Conservation (phyloP, 2,113 vertebrate genomes). For the Eira barbara region DNA sequence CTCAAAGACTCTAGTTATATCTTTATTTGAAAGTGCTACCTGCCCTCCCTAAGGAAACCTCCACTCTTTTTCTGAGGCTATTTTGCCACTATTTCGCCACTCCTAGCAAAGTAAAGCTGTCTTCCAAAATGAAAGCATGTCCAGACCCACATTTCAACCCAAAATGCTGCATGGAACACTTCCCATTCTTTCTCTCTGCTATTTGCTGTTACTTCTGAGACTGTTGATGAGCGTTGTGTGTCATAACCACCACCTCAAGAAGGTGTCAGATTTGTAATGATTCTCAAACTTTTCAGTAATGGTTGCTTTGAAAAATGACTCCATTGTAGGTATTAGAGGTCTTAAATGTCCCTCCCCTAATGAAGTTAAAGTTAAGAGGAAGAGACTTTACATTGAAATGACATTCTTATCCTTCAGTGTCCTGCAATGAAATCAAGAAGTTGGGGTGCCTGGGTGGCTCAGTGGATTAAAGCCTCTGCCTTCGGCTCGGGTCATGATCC, state of each 20-base stretch:
- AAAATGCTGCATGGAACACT: not conserved
- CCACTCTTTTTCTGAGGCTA: not conserved
- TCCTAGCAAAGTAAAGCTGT: not conserved
- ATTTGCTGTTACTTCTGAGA: not conserved
- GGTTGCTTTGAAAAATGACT: not conserved
- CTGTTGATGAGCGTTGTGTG: not conserved
- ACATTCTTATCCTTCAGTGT: not conserved
- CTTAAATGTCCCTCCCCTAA: not conserved
- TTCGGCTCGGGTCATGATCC: too few species aligned
- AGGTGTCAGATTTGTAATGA: not conserved
- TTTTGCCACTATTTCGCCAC: not conserved
- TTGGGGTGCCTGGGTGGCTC: too few species aligned
- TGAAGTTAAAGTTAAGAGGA: not conserved
- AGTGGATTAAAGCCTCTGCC: too few species aligned
- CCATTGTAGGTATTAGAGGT: not conserved
- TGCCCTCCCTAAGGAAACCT: not conserved
- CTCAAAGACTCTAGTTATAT: not conserved
- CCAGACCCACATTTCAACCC: not conserved
- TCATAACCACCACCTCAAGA: not conserved
- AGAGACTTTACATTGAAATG: not conserved
- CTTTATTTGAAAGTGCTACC: not conserved
- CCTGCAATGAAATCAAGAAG: not conserved
- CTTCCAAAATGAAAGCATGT: not conserved
- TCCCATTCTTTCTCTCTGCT: not conserved
- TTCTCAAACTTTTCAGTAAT: not conserved